Conservation (phyloP, 2,113 vertebrate genomes). For the Ophiodon elongatus region DNA sequence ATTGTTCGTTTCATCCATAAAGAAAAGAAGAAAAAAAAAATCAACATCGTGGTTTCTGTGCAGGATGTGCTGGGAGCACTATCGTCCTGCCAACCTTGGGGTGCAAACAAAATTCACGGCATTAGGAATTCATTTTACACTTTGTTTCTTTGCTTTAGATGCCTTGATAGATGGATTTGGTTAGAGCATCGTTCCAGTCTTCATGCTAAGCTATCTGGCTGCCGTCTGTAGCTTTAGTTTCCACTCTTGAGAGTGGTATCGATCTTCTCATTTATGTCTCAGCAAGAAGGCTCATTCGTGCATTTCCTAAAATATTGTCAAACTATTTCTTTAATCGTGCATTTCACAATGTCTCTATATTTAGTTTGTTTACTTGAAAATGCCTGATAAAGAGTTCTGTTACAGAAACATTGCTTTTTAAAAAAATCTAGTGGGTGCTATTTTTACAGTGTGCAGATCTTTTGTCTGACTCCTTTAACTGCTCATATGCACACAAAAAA, state of each 20-base stretch:
- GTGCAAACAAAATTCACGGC: not conserved
- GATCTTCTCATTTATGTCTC: not conserved
- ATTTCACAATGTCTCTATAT: not conserved
- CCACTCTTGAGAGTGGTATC: not conserved
- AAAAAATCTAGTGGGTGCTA: not conserved
- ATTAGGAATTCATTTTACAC: not conserved
- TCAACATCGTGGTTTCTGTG: not conserved
- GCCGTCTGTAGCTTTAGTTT: not conserved
- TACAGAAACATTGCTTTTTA: not conserved
- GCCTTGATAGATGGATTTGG: not conserved
- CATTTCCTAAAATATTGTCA: not conserved
- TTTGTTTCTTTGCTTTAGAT: not conserved
- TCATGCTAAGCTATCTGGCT: not conserved
- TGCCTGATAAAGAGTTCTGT: not conserved
- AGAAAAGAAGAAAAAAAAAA: not conserved
- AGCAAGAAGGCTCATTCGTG: not conserved
- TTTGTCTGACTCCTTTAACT: not conserved
- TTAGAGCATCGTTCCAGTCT: not conserved
- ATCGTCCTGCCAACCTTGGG: not conserved
- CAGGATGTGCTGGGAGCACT: not conserved
- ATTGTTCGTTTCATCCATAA: not conserved
- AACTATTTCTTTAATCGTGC: not conserved
- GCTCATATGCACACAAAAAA: not conserved
- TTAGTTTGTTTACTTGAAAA: not conserved
- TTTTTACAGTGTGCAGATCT: not conserved